Percentiles rank a stretch among this genome's conserved stretches.
Evolutionary conservation across 1,140 invertebrate genomes (phyloP).

Genomic region (Leptinotarsa lineolata): DNA sequence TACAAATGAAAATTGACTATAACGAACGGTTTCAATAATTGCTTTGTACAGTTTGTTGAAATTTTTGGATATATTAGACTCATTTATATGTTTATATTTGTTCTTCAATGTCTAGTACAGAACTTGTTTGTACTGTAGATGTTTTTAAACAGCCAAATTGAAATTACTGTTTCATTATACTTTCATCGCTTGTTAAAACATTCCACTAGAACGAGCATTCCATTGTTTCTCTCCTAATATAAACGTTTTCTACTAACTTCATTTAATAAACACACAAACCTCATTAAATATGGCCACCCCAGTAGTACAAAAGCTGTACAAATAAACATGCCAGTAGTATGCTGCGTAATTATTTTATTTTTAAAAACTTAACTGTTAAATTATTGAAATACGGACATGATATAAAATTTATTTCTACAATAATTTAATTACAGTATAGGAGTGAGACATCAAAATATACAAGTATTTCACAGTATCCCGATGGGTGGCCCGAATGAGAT

Average conservation of each 20-base stretch:
- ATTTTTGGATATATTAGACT: too few species aligned
- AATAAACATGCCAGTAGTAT: not conserved
- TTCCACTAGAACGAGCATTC: too few species aligned
- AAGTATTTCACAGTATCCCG: not conserved
- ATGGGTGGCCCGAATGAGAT: not conserved
- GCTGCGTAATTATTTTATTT: not conserved
- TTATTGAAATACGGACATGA: not conserved
- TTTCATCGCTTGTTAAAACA: too few species aligned
- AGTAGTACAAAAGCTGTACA: conserved; percentile 6
- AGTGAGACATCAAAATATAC: conserved; percentile 6
- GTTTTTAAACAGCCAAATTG: too few species aligned
- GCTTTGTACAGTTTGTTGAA: too few species aligned
- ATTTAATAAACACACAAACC: not conserved
- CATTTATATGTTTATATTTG: too few species aligned
- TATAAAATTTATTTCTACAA: not conserved
- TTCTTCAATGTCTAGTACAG: too few species aligned
- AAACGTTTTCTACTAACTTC: not conserved
- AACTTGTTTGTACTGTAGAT: too few species aligned
- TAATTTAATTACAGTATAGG: not conserved
- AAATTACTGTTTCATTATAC: too few species aligned
- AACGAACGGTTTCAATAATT: too few species aligned
- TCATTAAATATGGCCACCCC: not conserved
- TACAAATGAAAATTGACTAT: too few species aligned
- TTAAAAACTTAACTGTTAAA: not conserved
- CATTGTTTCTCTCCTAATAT: not conserved